Percentiles rank a stretch among this genome's conserved stretches.
Evolutionary conservation across 1,140 invertebrate genomes (phyloP).

Genomic region (Eurytemora carolleeae): DNA sequence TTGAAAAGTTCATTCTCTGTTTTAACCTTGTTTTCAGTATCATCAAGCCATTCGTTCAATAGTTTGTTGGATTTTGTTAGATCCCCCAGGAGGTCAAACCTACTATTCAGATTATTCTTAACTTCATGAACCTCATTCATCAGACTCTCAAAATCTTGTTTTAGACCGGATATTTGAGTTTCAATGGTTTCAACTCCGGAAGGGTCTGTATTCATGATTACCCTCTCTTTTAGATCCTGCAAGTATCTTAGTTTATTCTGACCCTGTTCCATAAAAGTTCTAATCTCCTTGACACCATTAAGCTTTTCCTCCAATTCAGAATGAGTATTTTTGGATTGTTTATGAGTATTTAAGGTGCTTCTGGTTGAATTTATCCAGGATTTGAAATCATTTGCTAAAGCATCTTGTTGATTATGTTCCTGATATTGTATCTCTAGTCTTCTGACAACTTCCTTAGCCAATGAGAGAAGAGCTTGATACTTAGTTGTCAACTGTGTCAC

Average conservation of each 20-base stretch:
- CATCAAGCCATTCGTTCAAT: slow-evolving; percentile 53
- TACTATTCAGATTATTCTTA: slow-evolving; percentile 43
- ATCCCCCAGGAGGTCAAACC: slow-evolving; percentile 56
- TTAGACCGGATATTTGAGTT: slow-evolving; percentile 66
- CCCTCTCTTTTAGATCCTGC: slow-evolving; percentile 71
- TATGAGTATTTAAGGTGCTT: slow-evolving; percentile 43
- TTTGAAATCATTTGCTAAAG: slow-evolving; percentile 68
- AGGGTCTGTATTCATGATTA: slow-evolving; percentile 74
- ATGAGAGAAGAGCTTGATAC: slow-evolving; percentile 70
- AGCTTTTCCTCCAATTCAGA: slow-evolving; percentile 61
- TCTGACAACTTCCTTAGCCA: slow-evolving; percentile 81
- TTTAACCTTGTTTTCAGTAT: slow-evolving; percentile 57
- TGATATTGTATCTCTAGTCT: slow-evolving; percentile 72
- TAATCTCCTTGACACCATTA: slow-evolving; percentile 55
- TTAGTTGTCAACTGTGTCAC: slow-evolving; percentile 82
- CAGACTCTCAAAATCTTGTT: slow-evolving; percentile 65
- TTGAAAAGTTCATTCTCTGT: slow-evolving; percentile 38
- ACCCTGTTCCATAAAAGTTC: slow-evolving; percentile 66
- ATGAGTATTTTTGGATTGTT: slow-evolving; percentile 48
- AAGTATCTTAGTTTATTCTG: slow-evolving; percentile 68
- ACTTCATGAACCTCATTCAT: slow-evolving; percentile 54
- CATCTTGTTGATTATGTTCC: slow-evolving; percentile 36
- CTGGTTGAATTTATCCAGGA: slow-evolving; percentile 70
- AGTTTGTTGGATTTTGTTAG: slow-evolving; percentile 37
- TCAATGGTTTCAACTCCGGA: slow-evolving; percentile 62